These are phyloP conservation scores for Hexactinellida sp. DNA, from an alignment of 37 sponge, comb jelly and placozoan species.

Conservation along the genomic window DNA sequence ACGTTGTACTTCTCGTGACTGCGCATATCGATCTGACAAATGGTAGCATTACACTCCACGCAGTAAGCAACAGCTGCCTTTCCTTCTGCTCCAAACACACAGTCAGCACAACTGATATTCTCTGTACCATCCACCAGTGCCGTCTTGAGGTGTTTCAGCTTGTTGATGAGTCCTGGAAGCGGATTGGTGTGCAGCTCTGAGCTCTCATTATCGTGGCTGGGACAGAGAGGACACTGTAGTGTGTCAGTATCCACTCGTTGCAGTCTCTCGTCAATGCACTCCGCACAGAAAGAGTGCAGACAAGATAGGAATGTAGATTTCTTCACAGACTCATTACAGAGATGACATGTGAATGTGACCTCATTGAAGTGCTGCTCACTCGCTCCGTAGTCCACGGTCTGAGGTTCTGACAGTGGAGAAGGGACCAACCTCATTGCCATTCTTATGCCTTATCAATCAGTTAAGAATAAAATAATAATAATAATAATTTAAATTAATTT, in stretches of 20 bases:
- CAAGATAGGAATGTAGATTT: constrained; percentile 10
- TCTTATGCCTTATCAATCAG: too few relatives aligned
- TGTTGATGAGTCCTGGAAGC: neutral
- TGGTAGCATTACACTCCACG: constrained; percentile 1
- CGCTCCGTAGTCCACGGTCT: too few relatives aligned
- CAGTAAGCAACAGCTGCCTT: constrained; percentile 6
- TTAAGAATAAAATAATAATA: too few relatives aligned
- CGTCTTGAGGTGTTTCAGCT: neutral
- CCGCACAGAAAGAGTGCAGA: neutral
- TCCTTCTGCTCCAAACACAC: neutral
- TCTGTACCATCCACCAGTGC: neutral
- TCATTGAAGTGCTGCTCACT: neutral
- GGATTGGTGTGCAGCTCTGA: neutral
- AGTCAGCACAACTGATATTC: neutral
- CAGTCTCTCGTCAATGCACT: neutral
- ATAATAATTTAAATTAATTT: too few relatives aligned
- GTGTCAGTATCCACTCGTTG: neutral
- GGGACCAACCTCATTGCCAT: too few relatives aligned
- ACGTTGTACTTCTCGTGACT: constrained; percentile 12
- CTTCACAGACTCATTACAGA: neutral
- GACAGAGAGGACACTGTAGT: constrained; percentile 6
- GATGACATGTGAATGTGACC: constrained; percentile 4
- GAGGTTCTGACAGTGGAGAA: too few relatives aligned
- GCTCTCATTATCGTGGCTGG: neutral
- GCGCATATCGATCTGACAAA: neutral